Evolutionary conservation across 2,888 invertebrate genomes (phyloP).

Genomic region (Eudemis profundana): DNA sequence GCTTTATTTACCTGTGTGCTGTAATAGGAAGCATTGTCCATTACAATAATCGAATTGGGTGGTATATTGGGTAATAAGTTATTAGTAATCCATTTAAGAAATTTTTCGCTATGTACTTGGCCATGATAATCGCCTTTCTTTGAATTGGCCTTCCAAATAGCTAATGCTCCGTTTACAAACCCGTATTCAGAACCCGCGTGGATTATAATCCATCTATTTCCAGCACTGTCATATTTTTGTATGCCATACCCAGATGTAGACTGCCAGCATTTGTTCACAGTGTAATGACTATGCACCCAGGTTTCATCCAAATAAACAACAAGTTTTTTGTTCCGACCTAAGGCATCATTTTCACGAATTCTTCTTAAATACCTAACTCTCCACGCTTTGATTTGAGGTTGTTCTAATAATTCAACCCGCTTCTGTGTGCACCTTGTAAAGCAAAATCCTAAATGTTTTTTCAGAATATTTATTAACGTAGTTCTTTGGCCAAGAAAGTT

Average conservation of each 20-base stretch:
- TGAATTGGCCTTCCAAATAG: background rate
- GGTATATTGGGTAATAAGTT: too few species aligned
- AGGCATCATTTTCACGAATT: background rate
- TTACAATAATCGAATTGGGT: background rate
- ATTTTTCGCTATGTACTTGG: too few species aligned
- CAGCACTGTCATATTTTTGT: background rate
- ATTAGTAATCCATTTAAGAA: too few species aligned
- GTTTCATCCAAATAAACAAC: too few species aligned
- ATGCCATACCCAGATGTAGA: background rate
- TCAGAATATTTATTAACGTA: too few species aligned
- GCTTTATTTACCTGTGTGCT: background rate
- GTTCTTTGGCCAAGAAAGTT: too few species aligned
- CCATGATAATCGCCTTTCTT: background rate
- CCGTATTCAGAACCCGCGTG: background rate
- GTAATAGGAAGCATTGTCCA: too few species aligned
- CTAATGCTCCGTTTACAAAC: background rate
- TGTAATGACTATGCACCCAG: background rate
- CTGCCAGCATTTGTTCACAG: background rate
- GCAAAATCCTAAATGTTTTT: too few species aligned
- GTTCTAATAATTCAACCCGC: too few species aligned
- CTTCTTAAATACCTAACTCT: too few species aligned
- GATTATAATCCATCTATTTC: background rate
- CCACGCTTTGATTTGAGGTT: too few species aligned
- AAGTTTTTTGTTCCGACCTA: background rate
- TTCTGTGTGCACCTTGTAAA: too few species aligned